Conservation (phyloP, 2,888 invertebrate genomes). For the Oeneis ivallda region DNA sequence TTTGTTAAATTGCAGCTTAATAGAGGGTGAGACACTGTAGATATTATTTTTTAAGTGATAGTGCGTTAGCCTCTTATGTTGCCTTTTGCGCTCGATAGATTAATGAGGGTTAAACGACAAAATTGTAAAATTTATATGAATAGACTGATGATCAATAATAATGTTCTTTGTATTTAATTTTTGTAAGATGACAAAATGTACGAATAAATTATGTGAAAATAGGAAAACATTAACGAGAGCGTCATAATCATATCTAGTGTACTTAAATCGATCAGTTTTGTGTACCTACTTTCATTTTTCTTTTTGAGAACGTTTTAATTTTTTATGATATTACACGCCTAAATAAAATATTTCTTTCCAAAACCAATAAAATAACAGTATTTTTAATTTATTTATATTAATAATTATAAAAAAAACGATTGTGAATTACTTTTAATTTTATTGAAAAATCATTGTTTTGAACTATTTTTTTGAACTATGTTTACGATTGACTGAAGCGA, state of each 20-base stretch:
- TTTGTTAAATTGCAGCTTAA: constrained; percentile 70
- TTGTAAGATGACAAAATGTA: constrained; percentile 79
- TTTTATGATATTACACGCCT: constrained; percentile 41
- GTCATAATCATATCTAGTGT: constrained; percentile 66
- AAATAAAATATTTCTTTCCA: constrained; percentile 53
- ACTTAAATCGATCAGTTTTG: constrained; percentile 70
- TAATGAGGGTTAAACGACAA: constrained; percentile 74
- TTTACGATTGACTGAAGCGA: constrained; percentile 76
- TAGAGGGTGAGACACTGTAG: constrained; percentile 55
- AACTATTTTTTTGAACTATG: constrained; percentile 63
- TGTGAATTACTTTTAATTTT: constrained; percentile 66
- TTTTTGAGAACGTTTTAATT: constrained; percentile 62
- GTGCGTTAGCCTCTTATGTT: constrained; percentile 68
- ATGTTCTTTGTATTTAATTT: constrained; percentile 78
- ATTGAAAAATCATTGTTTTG: constrained; percentile 60
- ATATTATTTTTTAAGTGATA: constrained; percentile 64
- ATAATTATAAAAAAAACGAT: constrained; percentile 57
- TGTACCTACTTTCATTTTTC: constrained; percentile 74
- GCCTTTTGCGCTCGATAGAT: constrained; percentile 71
- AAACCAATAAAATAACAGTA: constrained; percentile 73
- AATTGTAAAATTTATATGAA: constrained; percentile 80
- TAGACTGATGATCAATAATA: constrained; percentile 81
- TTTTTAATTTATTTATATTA: constrained; percentile 74
- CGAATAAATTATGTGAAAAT: constrained; percentile 75
- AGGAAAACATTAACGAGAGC: constrained; percentile 57